Conservation (phyloP, 1,140 invertebrate species). For the Micrasema minimum region DNA sequence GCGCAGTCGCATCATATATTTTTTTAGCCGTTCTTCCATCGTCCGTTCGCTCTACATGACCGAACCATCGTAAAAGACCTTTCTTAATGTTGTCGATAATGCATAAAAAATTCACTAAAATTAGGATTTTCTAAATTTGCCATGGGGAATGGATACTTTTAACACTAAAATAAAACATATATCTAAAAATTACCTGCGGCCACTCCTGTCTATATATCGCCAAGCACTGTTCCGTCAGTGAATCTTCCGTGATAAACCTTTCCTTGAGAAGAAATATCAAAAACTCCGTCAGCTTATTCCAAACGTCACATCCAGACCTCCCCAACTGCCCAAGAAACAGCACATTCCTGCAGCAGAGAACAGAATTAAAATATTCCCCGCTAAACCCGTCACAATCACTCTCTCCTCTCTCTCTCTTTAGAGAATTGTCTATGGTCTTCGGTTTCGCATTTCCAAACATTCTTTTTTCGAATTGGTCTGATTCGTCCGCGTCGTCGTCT, state of each 20-base stretch:
- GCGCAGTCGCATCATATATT: no score
- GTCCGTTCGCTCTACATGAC: no score
- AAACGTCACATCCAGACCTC: constrained; percentile 53
- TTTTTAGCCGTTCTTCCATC: no score
- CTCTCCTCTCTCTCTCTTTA: neutral
- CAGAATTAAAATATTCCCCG: constrained; percentile 57
- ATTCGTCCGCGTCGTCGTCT: neutral
- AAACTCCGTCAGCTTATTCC: constrained; percentile 57
- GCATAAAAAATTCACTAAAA: no score
- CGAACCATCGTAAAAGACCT: no score
- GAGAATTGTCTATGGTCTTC: neutral
- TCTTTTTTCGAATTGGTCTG: constrained; percentile 1
- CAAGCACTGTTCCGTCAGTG: constrained; percentile 62
- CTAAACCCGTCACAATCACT: neutral
- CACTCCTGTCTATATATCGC: constrained; percentile 64
- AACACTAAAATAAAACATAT: no score
- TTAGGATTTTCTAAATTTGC: no score
- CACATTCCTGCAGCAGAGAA: constrained; percentile 61
- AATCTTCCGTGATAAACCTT: constrained; percentile 60
- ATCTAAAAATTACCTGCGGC: constrained; percentile 58
- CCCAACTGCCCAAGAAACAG: constrained; percentile 52
- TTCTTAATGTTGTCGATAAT: no score
- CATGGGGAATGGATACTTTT: no score
- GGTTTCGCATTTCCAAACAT: constrained; percentile 4
- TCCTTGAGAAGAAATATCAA: constrained; percentile 59